phyloP scores from a whole-genome alignment of 2,113 vertebrate genomes.

The Tympanuchus pallidicinctus region DNA sequence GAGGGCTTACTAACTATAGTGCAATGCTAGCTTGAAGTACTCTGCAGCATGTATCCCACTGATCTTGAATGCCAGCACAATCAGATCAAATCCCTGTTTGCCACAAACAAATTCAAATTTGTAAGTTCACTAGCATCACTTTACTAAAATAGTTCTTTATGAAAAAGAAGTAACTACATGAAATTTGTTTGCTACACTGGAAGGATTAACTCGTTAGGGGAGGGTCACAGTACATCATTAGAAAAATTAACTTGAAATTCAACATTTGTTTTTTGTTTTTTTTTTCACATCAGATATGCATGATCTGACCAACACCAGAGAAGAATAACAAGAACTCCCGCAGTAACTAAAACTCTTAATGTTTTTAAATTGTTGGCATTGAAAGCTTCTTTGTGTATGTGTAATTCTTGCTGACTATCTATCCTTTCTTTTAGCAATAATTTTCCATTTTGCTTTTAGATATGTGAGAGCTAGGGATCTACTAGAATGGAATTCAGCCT shows the following conservation, averaged over 20 bases:
- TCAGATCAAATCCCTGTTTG: neutral
- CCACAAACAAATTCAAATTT: neutral
- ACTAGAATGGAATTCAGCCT: neutral
- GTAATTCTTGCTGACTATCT: neutral
- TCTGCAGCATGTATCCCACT: neutral
- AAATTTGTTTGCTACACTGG: neutral
- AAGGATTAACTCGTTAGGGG: neutral
- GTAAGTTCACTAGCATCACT: neutral
- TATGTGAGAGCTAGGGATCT: neutral
- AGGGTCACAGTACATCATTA: neutral
- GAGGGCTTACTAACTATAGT: neutral
- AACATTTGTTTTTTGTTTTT: neutral
- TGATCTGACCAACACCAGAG: neutral
- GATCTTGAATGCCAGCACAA: neutral
- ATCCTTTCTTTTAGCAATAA: neutral
- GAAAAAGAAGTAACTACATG: neutral
- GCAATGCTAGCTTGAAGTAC: neutral
- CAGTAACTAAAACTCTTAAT: neutral
- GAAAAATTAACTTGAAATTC: neutral
- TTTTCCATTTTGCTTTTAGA: neutral
- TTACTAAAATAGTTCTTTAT: neutral
- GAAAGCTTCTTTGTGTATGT: neutral
- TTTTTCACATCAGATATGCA: neutral
- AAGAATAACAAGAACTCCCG: neutral
- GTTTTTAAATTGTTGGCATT: neutral